phyloP scores from a whole-genome alignment of 2,113 vertebrate genomes.

The Callionymus lyra region DNA sequence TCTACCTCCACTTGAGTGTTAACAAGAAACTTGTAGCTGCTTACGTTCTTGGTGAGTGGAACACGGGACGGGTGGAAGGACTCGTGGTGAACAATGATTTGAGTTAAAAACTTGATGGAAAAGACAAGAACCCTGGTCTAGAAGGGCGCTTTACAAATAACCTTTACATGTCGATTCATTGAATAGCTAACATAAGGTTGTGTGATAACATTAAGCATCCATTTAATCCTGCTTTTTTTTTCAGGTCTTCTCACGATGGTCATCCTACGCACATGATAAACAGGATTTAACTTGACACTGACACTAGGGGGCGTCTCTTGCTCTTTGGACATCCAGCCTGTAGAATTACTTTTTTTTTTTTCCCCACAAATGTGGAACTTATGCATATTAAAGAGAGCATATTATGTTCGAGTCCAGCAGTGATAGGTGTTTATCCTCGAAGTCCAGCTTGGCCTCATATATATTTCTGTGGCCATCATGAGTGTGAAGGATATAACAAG shows the following conservation, averaged over 20 bases:
- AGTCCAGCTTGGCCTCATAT: constrained; percentile 22
- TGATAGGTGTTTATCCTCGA: no score
- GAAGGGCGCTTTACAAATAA: no score
- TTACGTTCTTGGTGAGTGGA: constrained; percentile 89
- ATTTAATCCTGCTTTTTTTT: constrained; percentile 16
- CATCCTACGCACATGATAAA: constrained; percentile 75
- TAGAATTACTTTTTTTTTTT: background rate
- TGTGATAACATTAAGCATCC: background rate
- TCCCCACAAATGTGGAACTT: no score
- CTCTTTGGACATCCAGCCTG: background rate
- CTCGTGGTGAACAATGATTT: no score
- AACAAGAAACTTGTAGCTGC: constrained; percentile 99
- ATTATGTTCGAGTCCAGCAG: no score
- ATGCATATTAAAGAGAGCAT: no score
- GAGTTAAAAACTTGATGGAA: no score
- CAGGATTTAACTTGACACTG: constrained; percentile 2
- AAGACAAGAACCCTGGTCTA: no score
- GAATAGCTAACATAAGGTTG: no score
- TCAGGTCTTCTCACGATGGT: constrained; percentile 98
- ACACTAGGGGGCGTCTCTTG: background rate
- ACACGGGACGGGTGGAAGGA: no score
- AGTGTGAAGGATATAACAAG: constrained; percentile 30
- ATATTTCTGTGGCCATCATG: constrained; percentile 29
- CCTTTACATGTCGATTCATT: no score
- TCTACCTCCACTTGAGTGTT: constrained; percentile 99